A percentile compares a stretch with the other conserved stretches of the same genome.
phyloP scores from a whole-genome alignment of 2,797 vertebrate species.

The Cirrhinus molitorella region DNA sequence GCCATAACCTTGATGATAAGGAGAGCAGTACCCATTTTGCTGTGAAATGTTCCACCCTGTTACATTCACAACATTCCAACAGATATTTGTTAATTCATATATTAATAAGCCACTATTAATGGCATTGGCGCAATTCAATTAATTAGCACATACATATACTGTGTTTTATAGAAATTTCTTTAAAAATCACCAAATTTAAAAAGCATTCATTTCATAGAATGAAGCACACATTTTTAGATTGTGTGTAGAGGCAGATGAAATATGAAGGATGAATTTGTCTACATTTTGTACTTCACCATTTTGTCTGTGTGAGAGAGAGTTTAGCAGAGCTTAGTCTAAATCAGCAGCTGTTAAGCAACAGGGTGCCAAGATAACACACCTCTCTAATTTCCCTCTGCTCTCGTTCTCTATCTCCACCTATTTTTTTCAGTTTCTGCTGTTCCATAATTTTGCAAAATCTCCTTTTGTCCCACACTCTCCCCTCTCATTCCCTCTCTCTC shows the following conservation, averaged over 20 bases:
- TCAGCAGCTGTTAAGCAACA: slow-evolving; percentile 57
- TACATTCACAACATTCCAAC: not conserved
- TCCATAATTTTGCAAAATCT: slow-evolving; percentile 4
- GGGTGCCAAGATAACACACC: slow-evolving; percentile 38
- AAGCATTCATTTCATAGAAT: not conserved
- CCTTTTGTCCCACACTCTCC: not conserved
- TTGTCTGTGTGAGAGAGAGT: not conserved
- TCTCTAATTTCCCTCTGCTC: slow-evolving; percentile 32
- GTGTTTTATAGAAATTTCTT: not conserved
- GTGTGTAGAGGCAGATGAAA: not conserved
- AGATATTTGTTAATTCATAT: not conserved
- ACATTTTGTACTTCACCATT: not conserved
- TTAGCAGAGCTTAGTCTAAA: slow-evolving; percentile 7
- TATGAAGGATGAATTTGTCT: not conserved
- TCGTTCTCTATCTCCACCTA: not conserved
- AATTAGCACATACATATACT: not conserved
- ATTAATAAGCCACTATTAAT: not conserved
- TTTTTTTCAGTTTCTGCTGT: not conserved
- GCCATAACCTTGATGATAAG: not conserved
- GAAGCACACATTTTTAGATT: not conserved
- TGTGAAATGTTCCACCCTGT: not conserved
- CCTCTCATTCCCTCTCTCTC: slow-evolving; percentile 24
- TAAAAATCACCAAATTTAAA: not conserved
- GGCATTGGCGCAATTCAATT: not conserved
- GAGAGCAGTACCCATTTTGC: not conserved